These are phyloP conservation scores for Urocynchramus pylzowi DNA, from an alignment of 2,113 vertebrate genomes.

Conservation along the genomic window DNA sequence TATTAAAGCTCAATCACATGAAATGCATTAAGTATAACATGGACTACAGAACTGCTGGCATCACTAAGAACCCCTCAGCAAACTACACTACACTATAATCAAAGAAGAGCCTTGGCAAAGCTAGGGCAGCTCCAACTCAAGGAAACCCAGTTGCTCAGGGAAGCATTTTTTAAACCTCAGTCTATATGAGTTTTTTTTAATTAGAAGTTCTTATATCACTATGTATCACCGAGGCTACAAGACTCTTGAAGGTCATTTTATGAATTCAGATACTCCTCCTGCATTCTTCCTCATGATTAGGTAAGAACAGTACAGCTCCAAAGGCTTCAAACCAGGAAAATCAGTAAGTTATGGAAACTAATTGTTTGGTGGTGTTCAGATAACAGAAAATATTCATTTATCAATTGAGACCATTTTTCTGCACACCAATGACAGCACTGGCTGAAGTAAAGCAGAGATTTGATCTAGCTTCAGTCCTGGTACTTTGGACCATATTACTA, in stretches of 20 bases:
- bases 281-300: background rate
- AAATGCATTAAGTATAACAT: background rate
- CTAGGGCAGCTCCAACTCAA: background rate
- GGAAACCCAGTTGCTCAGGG: background rate
- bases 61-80: background rate
- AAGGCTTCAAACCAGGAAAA: background rate
- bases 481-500: background rate
- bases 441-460: background rate
- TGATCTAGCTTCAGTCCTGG: background rate
- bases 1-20: background rate
- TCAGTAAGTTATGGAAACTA: background rate
- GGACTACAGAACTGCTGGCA: background rate
- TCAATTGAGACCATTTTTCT: background rate
- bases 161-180: background rate
- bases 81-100: background rate
- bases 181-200: too few species aligned
- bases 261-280: background rate
- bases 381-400: background rate
- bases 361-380: background rate
- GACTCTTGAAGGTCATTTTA: background rate
- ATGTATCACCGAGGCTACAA: background rate
- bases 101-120: background rate
- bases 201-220: background rate
- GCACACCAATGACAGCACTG: background rate
- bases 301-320: background rate